Evolutionary conservation across 2,113 vertebrate species (phyloP), one percentile per base, ranked within the genome.

Genomic region (Strix aluco): DNA sequence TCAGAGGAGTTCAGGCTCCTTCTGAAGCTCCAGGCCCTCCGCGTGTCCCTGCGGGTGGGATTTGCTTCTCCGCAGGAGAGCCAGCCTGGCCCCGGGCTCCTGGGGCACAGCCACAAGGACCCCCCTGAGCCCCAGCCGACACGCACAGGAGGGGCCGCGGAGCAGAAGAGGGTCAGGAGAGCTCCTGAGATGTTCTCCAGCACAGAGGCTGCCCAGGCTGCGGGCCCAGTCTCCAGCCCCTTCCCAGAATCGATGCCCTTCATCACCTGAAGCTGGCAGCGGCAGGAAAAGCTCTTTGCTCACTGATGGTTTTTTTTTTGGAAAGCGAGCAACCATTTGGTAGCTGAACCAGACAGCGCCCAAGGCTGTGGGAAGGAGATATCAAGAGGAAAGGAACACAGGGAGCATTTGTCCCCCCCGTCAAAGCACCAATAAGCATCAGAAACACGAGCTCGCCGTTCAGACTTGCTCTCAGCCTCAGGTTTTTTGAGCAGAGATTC

Each of bases 51-150:
- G 62, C 29, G 13, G 44, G 25, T n/a, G 54, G 65, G 26, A 26
- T n/a, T 9, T 13, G 16, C 46, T 52, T 8, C 54, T 26, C 59
- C 3, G 5, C 2, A 19, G 1, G 2, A 66, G 17, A 11, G 34
- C 23, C 59, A 47, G 23, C 61, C 25, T 13, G 30, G 36, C 36
- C 44, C 19, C 3, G 0, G 29, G 25, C 25, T 65, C 58, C 49
- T n/a, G n/a, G 1, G 0, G 3, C 1, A 3, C 25, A 11, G 5
- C 26, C 52, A n/a, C 26, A 27, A n/a, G 23, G 20, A 5, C 19
- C 11, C 30, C 58, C 67, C 8, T 3, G 5, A 10, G 21, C 4
- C 22, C 11, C 26, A 12, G 30, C 25, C 9, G 29, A 8, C 29
- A 25, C 1, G 7, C 12, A 18, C 17, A 21, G n/a, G 26, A 32